Evolutionary conservation across 2,113 vertebrate species (phyloP), one percentile per base, ranked within the genome.

Genomic region (Cottus gobio): DNA sequence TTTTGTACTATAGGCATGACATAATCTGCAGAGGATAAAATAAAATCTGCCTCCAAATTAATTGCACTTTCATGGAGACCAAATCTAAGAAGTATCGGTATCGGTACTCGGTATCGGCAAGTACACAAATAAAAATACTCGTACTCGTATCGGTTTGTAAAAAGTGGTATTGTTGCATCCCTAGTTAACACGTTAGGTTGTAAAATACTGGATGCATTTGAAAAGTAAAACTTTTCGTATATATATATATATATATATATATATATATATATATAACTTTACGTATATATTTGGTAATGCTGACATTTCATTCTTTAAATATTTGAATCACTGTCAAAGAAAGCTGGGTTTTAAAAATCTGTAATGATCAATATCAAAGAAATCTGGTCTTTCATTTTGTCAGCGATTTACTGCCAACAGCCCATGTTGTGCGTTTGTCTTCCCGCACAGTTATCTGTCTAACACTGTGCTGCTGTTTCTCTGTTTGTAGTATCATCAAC

Each of bases 401-500:
- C 24, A 0, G 6, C 3, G 18, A 31, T 22, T 56, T 30, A 31
- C 52, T 62, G 30, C 34, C 28, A 13, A 30, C 6, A 68, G n/a
- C 65, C 24, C 24, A 8, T 44, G 34, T 60, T 61, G 31, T 54
- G 26, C 72, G 22, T 57, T 50, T 63, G 16, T 82, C 44, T 46
- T 0, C 46, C 2, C 50, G 57, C 7, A 2, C 26, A 31, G 28
- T 66, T 24, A 68, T 56, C 31, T 46, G 1, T 44, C 44, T 31
- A 1, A 44, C 18, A 2, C 7, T 16, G 28, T 11, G 12, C 39
- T 73, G 61, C 61, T 63, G 42, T 66, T 56, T 86, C 85, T 93
- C 64, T 74, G 63, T 84, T 94, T 89, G 66, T 94, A 99, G 98
- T 93, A 99, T 99, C 94, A 99, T 99, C 95, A 99, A 99, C 82